Conservation (phyloP, 1,140 invertebrate genomes). For the Druon quercuslanigerum region DNA sequence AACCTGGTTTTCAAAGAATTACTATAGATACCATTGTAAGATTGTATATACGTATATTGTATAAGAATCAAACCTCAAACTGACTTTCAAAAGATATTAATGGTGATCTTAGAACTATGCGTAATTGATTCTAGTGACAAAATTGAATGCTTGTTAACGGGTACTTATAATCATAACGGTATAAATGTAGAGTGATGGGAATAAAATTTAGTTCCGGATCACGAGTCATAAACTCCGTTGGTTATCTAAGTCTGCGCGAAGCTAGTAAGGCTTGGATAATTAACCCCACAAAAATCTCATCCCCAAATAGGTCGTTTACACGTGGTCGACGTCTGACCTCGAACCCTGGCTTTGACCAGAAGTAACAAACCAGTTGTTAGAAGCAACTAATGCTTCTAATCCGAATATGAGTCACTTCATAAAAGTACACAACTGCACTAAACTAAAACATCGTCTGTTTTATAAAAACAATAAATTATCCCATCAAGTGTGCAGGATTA, state of each 20-base stretch:
- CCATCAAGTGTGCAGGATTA: neutral
- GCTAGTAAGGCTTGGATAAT: constrained; percentile 32
- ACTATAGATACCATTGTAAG: too few relatives aligned
- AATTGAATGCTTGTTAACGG: neutral
- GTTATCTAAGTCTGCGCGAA: constrained; percentile 10
- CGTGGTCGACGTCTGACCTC: constrained; percentile 34
- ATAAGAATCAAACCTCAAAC: neutral
- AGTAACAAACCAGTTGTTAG: too few relatives aligned
- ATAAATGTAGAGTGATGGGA: neutral
- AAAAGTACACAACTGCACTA: neutral
- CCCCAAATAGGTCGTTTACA: constrained; percentile 39
- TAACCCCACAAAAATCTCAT: constrained; percentile 17
- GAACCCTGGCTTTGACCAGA: constrained; percentile 33
- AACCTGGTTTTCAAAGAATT: too few relatives aligned
- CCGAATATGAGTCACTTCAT: neutral
- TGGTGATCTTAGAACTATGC: neutral
- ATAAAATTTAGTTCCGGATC: constrained; percentile 24
- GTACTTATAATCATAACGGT: too few relatives aligned
- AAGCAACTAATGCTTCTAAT: neutral
- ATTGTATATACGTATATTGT: too few relatives aligned
- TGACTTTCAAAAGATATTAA: neutral
- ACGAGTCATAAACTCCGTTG: constrained; percentile 24
- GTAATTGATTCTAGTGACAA: neutral
- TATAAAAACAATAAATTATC: constrained; percentile 25
- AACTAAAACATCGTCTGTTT: neutral